These are phyloP conservation scores for Siniperca scherzeri DNA, from an alignment of 2,797 vertebrate genomes.

Conservation along the genomic window DNA sequence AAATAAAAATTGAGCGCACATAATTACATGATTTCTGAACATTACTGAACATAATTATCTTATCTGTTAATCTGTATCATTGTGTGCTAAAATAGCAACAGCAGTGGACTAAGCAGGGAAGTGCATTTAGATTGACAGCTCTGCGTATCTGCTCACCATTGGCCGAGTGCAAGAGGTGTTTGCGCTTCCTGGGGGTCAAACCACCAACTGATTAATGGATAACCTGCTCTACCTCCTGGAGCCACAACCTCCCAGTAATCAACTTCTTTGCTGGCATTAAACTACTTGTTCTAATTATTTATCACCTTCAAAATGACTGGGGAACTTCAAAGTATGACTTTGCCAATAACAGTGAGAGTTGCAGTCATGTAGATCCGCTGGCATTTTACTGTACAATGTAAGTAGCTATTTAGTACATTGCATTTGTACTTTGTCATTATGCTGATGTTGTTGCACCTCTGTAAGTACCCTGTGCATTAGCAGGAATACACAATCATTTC, in stretches of 20 bases:
- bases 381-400: background rate
- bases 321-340: background rate
- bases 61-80: no score
- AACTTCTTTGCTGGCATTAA: background rate
- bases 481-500: background rate
- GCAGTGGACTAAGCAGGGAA: no score
- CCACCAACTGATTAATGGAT: background rate
- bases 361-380: background rate
- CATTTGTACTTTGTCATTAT: slow-evolving; percentile 10
- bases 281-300: slow-evolving; percentile 1
- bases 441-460: background rate
- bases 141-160: no score
- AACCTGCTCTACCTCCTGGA: slow-evolving; percentile 1
- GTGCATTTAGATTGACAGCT: no score
- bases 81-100: no score
- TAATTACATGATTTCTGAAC: no score
- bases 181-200: background rate
- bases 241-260: slow-evolving; percentile 8
- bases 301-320: slow-evolving; percentile 4
- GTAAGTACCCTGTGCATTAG: background rate
- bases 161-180: no score
- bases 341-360: background rate
- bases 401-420: background rate
- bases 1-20: no score
- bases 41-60: background rate